Base-by-base conservation (phyloP, 2,888 invertebrate species). In the Serripes groenlandicus region DNA sequence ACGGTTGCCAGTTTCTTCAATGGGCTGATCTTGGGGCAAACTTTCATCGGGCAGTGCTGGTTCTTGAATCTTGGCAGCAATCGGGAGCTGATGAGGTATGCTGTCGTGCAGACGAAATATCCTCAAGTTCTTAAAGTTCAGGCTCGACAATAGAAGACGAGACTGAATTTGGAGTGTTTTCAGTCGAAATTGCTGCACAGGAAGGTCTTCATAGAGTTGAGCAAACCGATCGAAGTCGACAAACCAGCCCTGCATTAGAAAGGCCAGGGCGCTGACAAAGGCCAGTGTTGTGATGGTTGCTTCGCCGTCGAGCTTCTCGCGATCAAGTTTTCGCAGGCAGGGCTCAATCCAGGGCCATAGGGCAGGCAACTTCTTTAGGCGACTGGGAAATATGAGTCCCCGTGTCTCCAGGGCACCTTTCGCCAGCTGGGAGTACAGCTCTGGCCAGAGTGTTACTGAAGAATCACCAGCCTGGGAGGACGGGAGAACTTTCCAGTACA, bases 71-170 rank as follows among this genome's bases (percentile, higher is more conserved):
- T n/a, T n/a, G n/a, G n/a, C n/a, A n/a, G n/a, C n/a, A n/a, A n/a
- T n/a, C n/a, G n/a, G n/a, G n/a, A n/a, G n/a, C n/a, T n/a, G n/a
- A n/a, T 66, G 66, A 32, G 78, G 78, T 34, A 79, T 79, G 21
- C 30, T 71, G 26, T 76, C 52, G 37, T 81, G 81, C 30, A 81
- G 34, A 30, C 81, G 62, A 54, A 62, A 81, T 54, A 81, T 9
- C 52, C 60, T 34, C 15, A 62, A 49, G 30, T 62, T 72, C 11
- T 11, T 23, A 9, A 11, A 23, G 60, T 81, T 75, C 28, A 64
- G 68, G 35, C 66, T n/a, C n/a, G 71, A 49, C 60, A 79, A 69
- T 54, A 49, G 28, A 26, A 79, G 35, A 74, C 74, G 74, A 21
- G 56, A 66, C 66, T 42, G 56, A 30, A 75, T 75, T 66, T 81